Percentiles rank a stretch among this genome's conserved stretches.
phyloP scores from a whole-genome alignment of 2,113 vertebrate species.

The Marmota monax region DNA sequence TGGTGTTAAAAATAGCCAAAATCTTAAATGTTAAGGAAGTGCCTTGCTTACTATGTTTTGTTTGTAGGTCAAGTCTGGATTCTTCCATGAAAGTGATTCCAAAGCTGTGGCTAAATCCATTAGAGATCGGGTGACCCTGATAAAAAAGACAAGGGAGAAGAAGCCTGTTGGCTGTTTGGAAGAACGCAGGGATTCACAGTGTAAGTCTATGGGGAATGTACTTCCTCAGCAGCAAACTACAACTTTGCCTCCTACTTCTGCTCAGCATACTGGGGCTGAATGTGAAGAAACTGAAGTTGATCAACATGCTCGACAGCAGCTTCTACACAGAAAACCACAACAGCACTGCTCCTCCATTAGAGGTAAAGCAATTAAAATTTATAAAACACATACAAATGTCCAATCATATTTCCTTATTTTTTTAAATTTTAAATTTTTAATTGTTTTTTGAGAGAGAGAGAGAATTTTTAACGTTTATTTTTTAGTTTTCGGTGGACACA shows the following conservation, averaged over 20 bases:
- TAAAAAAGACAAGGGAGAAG: constrained; percentile 93
- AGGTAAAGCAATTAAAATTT: constrained; percentile 60
- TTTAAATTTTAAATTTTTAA: not conserved
- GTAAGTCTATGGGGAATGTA: constrained; percentile 70
- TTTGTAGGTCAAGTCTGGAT: constrained; percentile 94
- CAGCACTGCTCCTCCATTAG: constrained; percentile 74
- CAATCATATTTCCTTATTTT: constrained; percentile 40
- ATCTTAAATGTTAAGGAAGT: constrained; percentile 37
- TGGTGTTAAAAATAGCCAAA: constrained; percentile 35
- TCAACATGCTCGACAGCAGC: constrained; percentile 90
- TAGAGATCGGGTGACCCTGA: constrained; percentile 92
- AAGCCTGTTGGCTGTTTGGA: constrained; percentile 84
- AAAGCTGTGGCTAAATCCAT: constrained; percentile 97
- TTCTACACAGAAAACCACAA: constrained; percentile 78
- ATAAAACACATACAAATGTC: not conserved
- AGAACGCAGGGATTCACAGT: constrained; percentile 87
- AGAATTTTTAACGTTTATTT: too few relatives aligned
- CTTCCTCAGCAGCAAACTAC: constrained; percentile 67
- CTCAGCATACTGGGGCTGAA: constrained; percentile 86
- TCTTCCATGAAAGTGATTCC: constrained; percentile 96
- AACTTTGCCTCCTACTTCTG: constrained; percentile 77
- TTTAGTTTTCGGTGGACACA: too few relatives aligned
- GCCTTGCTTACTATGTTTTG: constrained; percentile 43
- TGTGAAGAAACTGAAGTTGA: constrained; percentile 92
- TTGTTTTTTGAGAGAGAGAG: too few relatives aligned